phyloP scores from a whole-genome alignment of 2,888 invertebrate species.

The Tortrix viridana region DNA sequence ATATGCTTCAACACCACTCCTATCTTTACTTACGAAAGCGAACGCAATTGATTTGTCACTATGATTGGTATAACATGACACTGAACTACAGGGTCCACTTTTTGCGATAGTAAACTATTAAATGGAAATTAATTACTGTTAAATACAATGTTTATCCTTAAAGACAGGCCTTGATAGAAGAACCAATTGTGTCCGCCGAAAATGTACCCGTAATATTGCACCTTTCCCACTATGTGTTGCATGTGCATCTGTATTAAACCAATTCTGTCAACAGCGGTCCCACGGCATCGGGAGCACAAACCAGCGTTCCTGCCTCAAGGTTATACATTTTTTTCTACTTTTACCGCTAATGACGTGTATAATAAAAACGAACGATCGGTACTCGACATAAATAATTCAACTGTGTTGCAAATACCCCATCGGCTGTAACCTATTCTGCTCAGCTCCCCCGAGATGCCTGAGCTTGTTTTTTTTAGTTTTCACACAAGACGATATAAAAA shows the following conservation, averaged over 20 bases:
- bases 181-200: slow-evolving; percentile 36
- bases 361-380: slow-evolving; percentile 5
- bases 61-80: background rate
- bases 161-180: background rate
- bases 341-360: slow-evolving; percentile 10
- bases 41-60: background rate
- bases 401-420: slow-evolving; percentile 1
- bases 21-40: slow-evolving; percentile 7
- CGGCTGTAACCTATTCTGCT: slow-evolving; percentile 18
- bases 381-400: slow-evolving; percentile 17
- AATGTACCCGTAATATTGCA: slow-evolving; percentile 38
- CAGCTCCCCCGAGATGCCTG: slow-evolving; percentile 6
- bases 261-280: slow-evolving; percentile 62
- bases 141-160: no score
- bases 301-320: slow-evolving; percentile 40
- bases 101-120: no score
- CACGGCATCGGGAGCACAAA: slow-evolving; percentile 40
- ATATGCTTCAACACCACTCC: background rate
- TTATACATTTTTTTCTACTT: slow-evolving; percentile 20
- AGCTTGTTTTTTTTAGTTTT: slow-evolving; percentile 8
- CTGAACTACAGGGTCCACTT: no score
- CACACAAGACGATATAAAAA: slow-evolving; percentile 5
- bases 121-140: no score
- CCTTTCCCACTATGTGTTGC: slow-evolving; percentile 50
- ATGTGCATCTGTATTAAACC: slow-evolving; percentile 59